Base-by-base conservation (phyloP, 2,888 invertebrate species). In the Hypsopygia costalis region DNA sequence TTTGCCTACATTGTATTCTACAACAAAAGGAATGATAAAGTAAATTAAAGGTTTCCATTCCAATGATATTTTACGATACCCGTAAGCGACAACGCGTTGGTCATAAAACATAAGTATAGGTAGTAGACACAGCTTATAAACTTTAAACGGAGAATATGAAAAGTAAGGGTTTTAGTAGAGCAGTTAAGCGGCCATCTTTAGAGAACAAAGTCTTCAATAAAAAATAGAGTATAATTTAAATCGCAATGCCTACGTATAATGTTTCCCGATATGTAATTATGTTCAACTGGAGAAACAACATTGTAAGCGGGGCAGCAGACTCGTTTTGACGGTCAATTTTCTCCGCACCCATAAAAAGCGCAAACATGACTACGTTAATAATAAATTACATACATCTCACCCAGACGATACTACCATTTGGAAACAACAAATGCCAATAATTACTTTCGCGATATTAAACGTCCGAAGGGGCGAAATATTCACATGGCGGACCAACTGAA, bases 11-110 rank as follows among this genome's bases (percentile, higher is more conserved):
- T 60, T 79, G 81, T 82, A 60, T 53, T 43, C 42, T 48, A 39
- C 62, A 71, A 79, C 77, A 80, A 78, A 80, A 77, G 72, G 68
- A 71, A 76, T 82, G 79, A 81, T 82, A 79, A 73, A 78, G 79
- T 81, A 83, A 80, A 83, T 83, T 83, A 81, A 83, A 75, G 78
- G 82, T 83, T 82, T 74, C 72, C 77, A 73, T 80, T 63, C 70
- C 76, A 74, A 76, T 81, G 68, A 70, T 76, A 71, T 82, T 83
- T 83, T 82, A 83, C 75, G 82, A 81, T 79, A 77, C 70, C 78
- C 69, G 69, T 73, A 68, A 82, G 81, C 79, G 83, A 83, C 83
- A 82, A 78, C 74, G 69, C 74, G 64, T 61, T 67, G 65, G 65
- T 65, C 73, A 65, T 83, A 79, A 85, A 82, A 77, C 27, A 62